Conservation (phyloP, 2,797 vertebrate species). For the Falco cherrug region DNA sequence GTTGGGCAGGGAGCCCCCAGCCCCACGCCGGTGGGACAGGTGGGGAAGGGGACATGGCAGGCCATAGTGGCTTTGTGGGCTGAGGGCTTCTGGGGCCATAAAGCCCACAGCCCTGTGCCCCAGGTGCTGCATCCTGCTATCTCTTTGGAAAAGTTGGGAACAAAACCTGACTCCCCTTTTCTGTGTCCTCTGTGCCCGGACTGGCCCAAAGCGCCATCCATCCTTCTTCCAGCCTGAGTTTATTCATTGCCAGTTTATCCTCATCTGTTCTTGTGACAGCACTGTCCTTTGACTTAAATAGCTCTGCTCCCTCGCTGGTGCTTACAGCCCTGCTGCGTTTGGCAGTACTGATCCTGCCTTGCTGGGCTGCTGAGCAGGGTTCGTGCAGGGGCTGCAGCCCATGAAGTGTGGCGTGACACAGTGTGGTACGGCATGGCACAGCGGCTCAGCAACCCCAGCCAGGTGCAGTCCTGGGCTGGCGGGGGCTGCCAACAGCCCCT, state of each 20-base stretch:
- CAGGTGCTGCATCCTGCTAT: neutral
- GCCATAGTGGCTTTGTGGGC: fast-evolving
- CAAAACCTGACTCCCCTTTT: neutral
- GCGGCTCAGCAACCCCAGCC: neutral
- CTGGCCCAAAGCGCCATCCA: neutral
- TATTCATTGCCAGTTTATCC: neutral
- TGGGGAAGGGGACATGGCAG: neutral
- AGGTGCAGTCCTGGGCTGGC: neutral
- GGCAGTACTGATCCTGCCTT: neutral
- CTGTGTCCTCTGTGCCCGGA: fast-evolving
- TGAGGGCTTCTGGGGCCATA: neutral
- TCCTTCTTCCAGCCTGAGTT: neutral
- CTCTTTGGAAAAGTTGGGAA: neutral
- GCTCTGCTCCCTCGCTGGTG: neutral
- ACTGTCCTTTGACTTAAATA: neutral
- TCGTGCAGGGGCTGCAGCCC: neutral
- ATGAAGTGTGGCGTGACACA: fast-evolving
- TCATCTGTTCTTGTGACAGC: neutral
- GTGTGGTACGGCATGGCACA: fast-evolving
- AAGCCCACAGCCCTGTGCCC: neutral
- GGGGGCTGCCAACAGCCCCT: neutral
- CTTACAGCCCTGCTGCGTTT: neutral
- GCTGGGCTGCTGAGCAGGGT: neutral
- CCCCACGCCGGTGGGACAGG: fast-evolving
- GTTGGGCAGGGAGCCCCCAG: neutral